Conservation (phyloP, 1,140 invertebrate genomes). For the Magallana gigas region DNA sequence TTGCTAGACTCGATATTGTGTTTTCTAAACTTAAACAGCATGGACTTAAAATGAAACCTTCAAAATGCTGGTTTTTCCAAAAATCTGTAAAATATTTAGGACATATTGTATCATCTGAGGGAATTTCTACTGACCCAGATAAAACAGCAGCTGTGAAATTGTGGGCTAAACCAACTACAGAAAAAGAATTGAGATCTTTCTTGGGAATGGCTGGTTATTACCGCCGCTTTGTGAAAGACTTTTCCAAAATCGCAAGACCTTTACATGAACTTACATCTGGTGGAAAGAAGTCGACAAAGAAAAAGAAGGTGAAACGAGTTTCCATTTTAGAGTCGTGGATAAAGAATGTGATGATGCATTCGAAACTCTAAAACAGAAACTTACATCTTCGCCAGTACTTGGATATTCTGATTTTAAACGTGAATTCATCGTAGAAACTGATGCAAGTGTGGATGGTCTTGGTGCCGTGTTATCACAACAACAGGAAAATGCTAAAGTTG, state of each 20-base stretch:
- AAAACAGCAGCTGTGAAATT: conserved; percentile 60
- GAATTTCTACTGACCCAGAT: conserved; percentile 65
- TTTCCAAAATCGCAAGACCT: conserved; percentile 44
- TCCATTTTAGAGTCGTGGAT: conserved; percentile 35
- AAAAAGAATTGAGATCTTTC: conserved; percentile 67
- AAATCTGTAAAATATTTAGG: conserved; percentile 47
- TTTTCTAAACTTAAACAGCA: conserved; percentile 43
- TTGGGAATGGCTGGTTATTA: conserved; percentile 52
- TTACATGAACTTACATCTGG: conserved; percentile 41
- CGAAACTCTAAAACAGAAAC: conserved; percentile 54
- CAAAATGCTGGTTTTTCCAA: conserved; percentile 49
- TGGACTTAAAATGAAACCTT: conserved; percentile 47
- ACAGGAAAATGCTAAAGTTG: neutral
- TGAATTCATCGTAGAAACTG: conserved; percentile 59
- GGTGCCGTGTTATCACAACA: neutral
- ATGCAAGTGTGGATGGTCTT: conserved; percentile 43
- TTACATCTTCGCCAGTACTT: conserved; percentile 60
- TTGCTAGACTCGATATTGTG: neutral
- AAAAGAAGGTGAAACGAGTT: neutral
- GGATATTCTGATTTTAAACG: conserved; percentile 57
- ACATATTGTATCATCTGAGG: conserved; percentile 56
- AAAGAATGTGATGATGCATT: conserved; percentile 39
- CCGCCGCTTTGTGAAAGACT: conserved; percentile 42
- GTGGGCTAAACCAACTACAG: conserved; percentile 63
- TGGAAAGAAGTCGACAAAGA: conserved; percentile 29